phyloP scores from a whole-genome alignment of 2,113 vertebrate genomes.

The Mobula hypostoma region DNA sequence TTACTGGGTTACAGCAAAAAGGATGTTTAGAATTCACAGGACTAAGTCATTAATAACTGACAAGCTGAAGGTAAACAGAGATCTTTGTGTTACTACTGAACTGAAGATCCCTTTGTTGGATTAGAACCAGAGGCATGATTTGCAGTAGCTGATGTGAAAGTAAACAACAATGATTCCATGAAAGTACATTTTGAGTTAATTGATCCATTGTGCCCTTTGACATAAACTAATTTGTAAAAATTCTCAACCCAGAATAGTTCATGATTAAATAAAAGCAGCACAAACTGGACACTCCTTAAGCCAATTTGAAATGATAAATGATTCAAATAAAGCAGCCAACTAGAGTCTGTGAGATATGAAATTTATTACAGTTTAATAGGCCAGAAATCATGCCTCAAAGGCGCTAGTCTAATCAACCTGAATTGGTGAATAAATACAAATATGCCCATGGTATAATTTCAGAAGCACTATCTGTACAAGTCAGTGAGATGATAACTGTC shows the following conservation, averaged over 20 bases:
- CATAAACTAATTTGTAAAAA: not conserved
- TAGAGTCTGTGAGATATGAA: constrained; percentile 3
- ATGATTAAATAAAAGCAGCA: not conserved
- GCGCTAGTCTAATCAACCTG: not conserved
- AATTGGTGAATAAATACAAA: not conserved
- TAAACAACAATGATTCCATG: not conserved
- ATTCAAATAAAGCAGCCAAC: constrained; percentile 18
- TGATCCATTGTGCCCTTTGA: not conserved
- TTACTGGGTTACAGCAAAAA: not conserved
- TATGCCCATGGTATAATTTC: not conserved
- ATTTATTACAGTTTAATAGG: constrained; percentile 19
- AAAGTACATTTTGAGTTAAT: not conserved
- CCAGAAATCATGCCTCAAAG: not conserved
- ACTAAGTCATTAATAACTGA: not conserved
- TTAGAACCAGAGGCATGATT: not conserved
- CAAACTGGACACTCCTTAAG: constrained; percentile 7
- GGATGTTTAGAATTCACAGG: not conserved
- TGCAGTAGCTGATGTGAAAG: not conserved
- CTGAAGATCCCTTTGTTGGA: not conserved
- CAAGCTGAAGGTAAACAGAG: not conserved
- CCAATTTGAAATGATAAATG: constrained; percentile 15
- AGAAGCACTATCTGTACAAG: not conserved
- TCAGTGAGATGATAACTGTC: not conserved
- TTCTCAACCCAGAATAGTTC: not conserved
- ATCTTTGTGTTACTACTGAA: not conserved